phyloP scores from a whole-genome alignment of 1,140 invertebrate species.

The Drosophila ficusphila region DNA sequence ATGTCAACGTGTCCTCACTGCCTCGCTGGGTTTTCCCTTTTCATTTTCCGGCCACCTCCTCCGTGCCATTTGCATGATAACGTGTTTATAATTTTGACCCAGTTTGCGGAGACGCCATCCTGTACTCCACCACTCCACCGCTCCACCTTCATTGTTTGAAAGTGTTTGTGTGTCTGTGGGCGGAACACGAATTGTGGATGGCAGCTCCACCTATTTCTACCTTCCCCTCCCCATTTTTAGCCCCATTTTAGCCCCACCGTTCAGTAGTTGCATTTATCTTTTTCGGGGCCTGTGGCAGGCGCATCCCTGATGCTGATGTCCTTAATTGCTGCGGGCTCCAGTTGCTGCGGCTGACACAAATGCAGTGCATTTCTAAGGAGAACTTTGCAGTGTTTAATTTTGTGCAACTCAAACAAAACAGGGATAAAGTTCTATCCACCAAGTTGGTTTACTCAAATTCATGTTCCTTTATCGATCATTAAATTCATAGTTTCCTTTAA shows the following conservation, averaged over 20 bases:
- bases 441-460: not conserved
- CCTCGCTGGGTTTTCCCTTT: constrained; percentile 5
- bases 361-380: not conserved
- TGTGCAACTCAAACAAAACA: not conserved
- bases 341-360: constrained; percentile 34
- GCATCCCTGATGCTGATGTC: constrained; percentile 58
- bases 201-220: constrained; percentile 47
- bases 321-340: constrained; percentile 70
- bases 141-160: constrained; percentile 8
- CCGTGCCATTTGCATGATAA: constrained; percentile 80
- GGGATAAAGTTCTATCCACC: not conserved
- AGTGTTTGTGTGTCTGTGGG: constrained; percentile 22
- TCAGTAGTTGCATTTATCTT: constrained; percentile 54
- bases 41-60: not conserved
- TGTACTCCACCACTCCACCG: constrained; percentile 3
- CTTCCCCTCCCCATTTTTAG: too few species aligned
- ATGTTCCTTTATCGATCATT: not conserved
- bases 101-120: constrained; percentile 55
- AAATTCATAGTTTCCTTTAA: not conserved
- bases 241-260: too few species aligned
- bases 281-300: constrained; percentile 42
- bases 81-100: constrained; percentile 82
- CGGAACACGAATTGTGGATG: constrained; percentile 44
- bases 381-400: constrained; percentile 40
- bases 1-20: constrained; percentile 2